phyloP scores from a whole-genome alignment of 23 tunicate genomes.

The Styela plicata region DNA sequence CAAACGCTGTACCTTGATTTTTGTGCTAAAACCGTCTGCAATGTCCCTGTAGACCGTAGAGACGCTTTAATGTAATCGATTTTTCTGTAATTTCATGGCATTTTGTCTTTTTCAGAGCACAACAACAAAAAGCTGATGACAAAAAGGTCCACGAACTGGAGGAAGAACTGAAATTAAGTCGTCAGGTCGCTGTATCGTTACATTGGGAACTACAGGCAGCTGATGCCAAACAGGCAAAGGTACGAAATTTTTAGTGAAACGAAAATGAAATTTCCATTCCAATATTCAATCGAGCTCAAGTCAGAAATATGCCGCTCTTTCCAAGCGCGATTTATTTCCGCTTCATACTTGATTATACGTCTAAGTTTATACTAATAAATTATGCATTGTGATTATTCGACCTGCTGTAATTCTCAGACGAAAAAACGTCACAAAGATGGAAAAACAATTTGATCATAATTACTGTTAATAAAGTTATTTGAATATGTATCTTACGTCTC shows the following conservation, averaged over 20 bases:
- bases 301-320: too few species aligned
- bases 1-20: too few species aligned
- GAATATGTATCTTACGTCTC: too few species aligned
- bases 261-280: too few species aligned
- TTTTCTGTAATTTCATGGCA: not conserved
- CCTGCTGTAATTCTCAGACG: not conserved
- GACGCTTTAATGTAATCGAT: not conserved
- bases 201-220: slow-evolving; percentile 69
- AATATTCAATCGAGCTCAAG: too few species aligned
- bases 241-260: not conserved
- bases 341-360: too few species aligned
- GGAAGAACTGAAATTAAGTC: slow-evolving; percentile 52
- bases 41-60: not conserved
- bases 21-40: too few species aligned
- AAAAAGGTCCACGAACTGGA: slow-evolving; percentile 27
- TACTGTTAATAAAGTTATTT: too few species aligned
- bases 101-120: slow-evolving; percentile 3
- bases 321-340: too few species aligned
- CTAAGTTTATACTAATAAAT: too few species aligned
- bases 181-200: slow-evolving; percentile 66
- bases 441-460: too few species aligned
- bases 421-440: too few species aligned
- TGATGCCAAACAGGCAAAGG: slow-evolving; percentile 41
- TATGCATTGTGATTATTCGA: slow-evolving; percentile 4
- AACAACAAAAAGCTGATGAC: slow-evolving; percentile 12